phyloP scores from a whole-genome alignment of 2,113 vertebrate genomes.

The Entelurus aequoreus region DNA sequence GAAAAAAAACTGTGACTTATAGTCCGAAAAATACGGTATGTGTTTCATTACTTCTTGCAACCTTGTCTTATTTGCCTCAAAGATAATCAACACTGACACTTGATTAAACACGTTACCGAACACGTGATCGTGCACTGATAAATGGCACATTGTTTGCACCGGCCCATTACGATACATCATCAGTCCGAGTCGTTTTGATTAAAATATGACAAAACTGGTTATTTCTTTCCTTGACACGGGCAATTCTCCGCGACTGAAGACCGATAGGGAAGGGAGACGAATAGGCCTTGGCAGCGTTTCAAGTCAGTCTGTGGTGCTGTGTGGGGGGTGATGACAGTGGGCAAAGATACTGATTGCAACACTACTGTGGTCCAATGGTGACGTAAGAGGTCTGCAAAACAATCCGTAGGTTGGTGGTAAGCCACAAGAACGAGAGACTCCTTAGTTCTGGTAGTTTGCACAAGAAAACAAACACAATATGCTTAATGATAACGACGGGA shows the following conservation, averaged over 20 bases:
- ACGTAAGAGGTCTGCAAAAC: constrained; percentile 26
- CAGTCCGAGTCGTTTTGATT: background rate
- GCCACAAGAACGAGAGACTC: constrained; percentile 13
- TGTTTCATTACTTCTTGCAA: background rate
- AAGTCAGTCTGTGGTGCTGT: constrained; percentile 1
- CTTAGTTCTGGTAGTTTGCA: constrained; percentile 3
- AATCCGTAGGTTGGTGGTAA: constrained; percentile 14
- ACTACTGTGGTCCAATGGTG: constrained; percentile 24
- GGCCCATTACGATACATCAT: background rate
- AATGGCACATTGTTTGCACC: background rate
- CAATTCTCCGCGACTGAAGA: constrained; percentile 12
- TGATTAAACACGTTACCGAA: background rate
- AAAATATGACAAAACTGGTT: constrained; percentile 1
- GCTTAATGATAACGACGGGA: background rate
- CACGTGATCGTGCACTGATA: too few relatives aligned
- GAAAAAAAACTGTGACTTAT: too few relatives aligned
- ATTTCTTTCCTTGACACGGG: constrained; percentile 6
- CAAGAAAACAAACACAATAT: constrained; percentile 2
- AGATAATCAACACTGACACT: background rate
- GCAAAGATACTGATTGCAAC: constrained; percentile 21
- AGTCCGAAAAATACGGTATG: too few relatives aligned
- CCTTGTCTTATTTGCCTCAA: background rate
- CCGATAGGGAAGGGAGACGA: constrained; percentile 9
- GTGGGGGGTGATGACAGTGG: constrained; percentile 6
- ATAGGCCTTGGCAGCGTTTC: constrained; percentile 15